Evolutionary conservation across 1,140 invertebrate genomes (phyloP), one percentile per base, ranked within the genome.

Genomic region (Charaxes varanes): DNA sequence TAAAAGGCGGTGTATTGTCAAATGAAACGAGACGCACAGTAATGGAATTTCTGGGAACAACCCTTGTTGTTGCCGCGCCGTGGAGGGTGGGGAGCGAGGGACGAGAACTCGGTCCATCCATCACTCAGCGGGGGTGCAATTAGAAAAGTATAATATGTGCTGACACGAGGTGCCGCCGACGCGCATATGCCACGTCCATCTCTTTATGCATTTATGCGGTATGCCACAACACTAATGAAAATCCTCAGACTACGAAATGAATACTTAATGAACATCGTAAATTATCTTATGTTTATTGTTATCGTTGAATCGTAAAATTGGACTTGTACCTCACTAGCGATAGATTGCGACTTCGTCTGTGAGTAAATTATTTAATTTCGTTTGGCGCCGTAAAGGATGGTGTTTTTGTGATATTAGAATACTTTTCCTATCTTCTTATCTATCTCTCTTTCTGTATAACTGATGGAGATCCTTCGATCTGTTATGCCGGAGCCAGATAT

Each of bases 21-120:
- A 72, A 74, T 78, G 61, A 74, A 78, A 72, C 62, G 66, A 63
- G 56, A 51, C 65, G 63, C 46, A 69, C 63, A 62, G 76, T 82
- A 79, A 79, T 78, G 72, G 71, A 76, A 82, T 79, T 82, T 82
- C 72, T 82, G 63, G 65, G 69, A 82, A 79, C 78, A 77, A 76
- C 78, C 78, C 74, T 77, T 73, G 60, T 77, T 58, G 33, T 51
- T 50, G 55, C 62, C 57, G 70, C 53, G 59, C 53, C 53, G 57
- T 45, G 61, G 36, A 48, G 41, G 12, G 58, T 16, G 49, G 47
- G 51, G 55, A 41, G 48, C 16, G 32, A 27, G 42, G 49, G 47
- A 52, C 23, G 45, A 33, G 40, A 50, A 33, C 30, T 36, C 50
- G 54, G 61, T 58, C 63, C 72, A 82, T 85, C 77, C 74, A 85